Conservation (phyloP, 1,140 invertebrate genomes). For the Scylla paramamosain region DNA sequence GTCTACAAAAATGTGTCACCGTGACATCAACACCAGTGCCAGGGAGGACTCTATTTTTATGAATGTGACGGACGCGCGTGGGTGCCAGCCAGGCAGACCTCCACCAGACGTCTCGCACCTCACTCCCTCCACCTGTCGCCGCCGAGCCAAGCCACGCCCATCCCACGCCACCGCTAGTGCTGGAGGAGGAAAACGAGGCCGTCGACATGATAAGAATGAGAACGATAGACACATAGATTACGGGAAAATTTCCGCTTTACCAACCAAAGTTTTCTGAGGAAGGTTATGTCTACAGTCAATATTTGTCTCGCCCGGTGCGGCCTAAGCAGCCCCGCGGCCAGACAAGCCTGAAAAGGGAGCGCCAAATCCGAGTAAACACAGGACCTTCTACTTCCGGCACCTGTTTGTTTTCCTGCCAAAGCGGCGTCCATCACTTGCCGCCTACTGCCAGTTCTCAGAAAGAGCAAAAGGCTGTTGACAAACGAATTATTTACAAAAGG, state of each 20-base stretch:
- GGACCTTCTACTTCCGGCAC: constrained; percentile 9
- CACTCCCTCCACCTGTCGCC: not conserved
- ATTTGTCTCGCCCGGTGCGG: not conserved
- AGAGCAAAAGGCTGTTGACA: not conserved
- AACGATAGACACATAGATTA: not conserved
- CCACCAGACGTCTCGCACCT: not conserved
- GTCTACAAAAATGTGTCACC: not conserved
- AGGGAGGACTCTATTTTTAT: not conserved
- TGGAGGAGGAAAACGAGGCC: not conserved
- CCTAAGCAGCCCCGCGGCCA: not conserved
- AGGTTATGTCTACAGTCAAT: constrained; percentile 22
- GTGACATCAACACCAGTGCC: not conserved
- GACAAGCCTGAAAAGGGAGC: not conserved
- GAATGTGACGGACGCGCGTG: not conserved
- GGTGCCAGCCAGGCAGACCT: not conserved
- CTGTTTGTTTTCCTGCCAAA: constrained; percentile 22
- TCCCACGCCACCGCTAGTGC: not conserved
- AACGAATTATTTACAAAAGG: not conserved
- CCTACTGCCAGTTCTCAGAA: not conserved
- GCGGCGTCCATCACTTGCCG: not conserved
- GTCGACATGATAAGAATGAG: not conserved
- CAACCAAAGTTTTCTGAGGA: not conserved
- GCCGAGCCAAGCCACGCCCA: not conserved
- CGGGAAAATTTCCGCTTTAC: not conserved
- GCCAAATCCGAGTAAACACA: not conserved